Percentiles rank a stretch among this genome's conserved stretches.
Evolutionary conservation across 2,888 invertebrate species (phyloP).

Genomic region (Herminia tarsipennalis): DNA sequence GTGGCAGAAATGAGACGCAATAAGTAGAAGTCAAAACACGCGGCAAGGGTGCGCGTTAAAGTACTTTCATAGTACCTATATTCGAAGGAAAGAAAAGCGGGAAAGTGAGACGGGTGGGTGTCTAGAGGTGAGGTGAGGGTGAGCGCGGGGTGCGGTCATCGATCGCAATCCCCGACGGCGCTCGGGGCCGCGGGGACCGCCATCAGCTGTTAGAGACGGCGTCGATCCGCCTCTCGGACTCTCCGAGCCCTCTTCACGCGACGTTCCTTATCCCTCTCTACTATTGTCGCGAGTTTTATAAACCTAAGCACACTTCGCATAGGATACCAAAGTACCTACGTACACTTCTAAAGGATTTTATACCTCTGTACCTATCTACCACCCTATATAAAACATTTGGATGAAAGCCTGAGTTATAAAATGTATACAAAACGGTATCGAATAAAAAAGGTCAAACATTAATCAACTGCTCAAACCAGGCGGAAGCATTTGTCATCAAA

Average conservation of each 20-base stretch:
- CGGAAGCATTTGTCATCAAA: constrained; percentile 68
- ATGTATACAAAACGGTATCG: constrained; percentile 30
- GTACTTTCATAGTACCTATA: constrained; percentile 37
- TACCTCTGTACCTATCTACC: neutral
- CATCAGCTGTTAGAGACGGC: constrained; percentile 76
- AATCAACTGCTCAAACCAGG: constrained; percentile 54
- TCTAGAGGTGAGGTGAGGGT: constrained; percentile 65
- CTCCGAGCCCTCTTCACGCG: constrained; percentile 36
- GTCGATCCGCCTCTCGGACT: constrained; percentile 49
- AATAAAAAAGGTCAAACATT: constrained; percentile 45
- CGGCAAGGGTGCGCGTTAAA: constrained; percentile 44
- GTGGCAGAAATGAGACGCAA: constrained; percentile 50
- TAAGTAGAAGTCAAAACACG: constrained; percentile 52
- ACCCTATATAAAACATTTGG: neutral
- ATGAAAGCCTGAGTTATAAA: constrained; percentile 3
- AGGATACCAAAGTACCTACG: constrained; percentile 4
- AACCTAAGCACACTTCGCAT: constrained; percentile 22
- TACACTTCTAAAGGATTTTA: neutral
- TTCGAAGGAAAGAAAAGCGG: constrained; percentile 75
- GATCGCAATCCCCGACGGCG: constrained; percentile 70
- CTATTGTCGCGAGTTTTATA: constrained; percentile 33
- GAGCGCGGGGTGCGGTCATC: constrained; percentile 75
- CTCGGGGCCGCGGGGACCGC: constrained; percentile 62
- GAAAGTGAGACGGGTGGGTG: constrained; percentile 71
- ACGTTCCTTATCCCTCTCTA: constrained; percentile 28